Conservation (phyloP, 2,113 vertebrate species). For the Orycteropus afer region DNA sequence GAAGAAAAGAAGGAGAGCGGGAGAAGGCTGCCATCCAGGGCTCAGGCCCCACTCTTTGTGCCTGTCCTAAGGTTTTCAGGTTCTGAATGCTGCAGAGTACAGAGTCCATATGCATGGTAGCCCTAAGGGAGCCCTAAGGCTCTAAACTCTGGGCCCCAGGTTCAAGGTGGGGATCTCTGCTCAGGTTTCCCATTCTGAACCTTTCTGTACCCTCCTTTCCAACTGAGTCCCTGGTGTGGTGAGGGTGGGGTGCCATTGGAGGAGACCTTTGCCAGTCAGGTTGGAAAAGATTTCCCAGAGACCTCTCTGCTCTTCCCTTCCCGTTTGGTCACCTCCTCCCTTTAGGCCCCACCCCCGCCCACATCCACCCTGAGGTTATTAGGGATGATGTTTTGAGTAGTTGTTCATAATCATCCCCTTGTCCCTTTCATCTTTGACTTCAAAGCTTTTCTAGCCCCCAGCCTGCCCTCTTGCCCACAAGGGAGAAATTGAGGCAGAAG, state of each 20-base stretch:
- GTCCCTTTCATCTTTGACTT: conserved; percentile 79
- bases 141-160: not conserved
- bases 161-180: not conserved
- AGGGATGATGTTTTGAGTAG: conserved; percentile 64
- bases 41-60: not conserved
- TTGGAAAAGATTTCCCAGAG: not conserved
- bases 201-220: not conserved
- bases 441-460: conserved; percentile 73
- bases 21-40: not conserved
- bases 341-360: not conserved
- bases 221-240: not conserved
- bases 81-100: not conserved
- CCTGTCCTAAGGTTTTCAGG: not conserved
- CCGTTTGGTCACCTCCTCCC: not conserved
- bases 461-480: conserved; percentile 35
- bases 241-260: not conserved
- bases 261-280: not conserved
- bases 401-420: conserved; percentile 68
- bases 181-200: not conserved
- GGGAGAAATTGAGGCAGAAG: conserved; percentile 55
- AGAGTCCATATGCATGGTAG: not conserved
- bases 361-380: conserved; percentile 52
- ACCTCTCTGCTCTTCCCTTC: not conserved
- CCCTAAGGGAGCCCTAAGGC: not conserved
- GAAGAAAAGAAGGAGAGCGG: not conserved